Conservation (phyloP, 2,797 vertebrate species). For the Phalloptychus januarius region DNA sequence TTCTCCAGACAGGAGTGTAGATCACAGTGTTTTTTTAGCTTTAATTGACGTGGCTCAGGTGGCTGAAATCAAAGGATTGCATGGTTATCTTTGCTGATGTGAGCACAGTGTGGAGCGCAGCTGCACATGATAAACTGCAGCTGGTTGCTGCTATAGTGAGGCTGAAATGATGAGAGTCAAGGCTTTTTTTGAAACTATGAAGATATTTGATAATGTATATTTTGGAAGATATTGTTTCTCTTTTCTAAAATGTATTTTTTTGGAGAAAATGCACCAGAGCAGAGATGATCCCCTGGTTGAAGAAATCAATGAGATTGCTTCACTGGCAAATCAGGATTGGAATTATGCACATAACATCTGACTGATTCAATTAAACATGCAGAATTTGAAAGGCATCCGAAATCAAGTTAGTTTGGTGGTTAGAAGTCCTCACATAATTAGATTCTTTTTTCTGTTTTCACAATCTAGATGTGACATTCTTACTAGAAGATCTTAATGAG, state of each 20-base stretch:
- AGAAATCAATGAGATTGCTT: background rate
- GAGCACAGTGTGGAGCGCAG: slow-evolving; percentile 43
- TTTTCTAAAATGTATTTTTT: background rate
- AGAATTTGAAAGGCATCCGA: background rate
- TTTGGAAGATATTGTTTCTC: background rate
- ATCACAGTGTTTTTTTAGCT: slow-evolving; percentile 1
- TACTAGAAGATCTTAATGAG: background rate
- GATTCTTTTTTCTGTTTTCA: background rate
- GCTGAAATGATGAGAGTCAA: background rate
- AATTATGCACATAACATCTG: background rate
- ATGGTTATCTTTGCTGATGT: slow-evolving; percentile 55
- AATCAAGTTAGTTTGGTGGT: background rate
- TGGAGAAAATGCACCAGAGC: background rate
- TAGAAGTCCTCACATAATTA: background rate
- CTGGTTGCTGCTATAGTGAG: slow-evolving; percentile 41
- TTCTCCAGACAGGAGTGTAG: slow-evolving; percentile 12
- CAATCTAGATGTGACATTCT: background rate
- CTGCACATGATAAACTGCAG: slow-evolving; percentile 51
- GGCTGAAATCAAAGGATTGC: slow-evolving; percentile 46
- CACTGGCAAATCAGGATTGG: background rate
- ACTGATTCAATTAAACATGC: background rate
- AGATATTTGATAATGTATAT: background rate
- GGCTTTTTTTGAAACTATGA: background rate
- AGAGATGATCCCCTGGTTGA: background rate
- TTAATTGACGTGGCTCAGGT: slow-evolving; percentile 32